phyloP scores from a whole-genome alignment of 1,140 invertebrate species.

The Brachionus asplanchnoidis region DNA sequence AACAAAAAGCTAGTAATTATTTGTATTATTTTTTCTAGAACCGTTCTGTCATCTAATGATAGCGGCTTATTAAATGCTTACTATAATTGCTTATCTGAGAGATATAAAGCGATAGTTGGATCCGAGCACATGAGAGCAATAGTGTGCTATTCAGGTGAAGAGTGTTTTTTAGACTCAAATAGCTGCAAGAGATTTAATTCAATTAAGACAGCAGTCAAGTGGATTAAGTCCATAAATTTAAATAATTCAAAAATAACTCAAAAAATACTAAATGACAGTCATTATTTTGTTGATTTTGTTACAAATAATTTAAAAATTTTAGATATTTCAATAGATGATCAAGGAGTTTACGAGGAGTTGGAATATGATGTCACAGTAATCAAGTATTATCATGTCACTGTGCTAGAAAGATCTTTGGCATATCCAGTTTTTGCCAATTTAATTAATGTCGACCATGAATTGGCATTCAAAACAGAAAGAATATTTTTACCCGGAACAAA shows the following conservation, averaged over 20 bases:
- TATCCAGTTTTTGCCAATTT: not conserved
- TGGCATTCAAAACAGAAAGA: not conserved
- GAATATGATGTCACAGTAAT: not conserved
- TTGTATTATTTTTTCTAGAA: not conserved
- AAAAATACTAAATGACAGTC: not conserved
- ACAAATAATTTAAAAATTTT: not conserved
- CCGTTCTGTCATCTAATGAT: not conserved
- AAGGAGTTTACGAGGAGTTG: not conserved
- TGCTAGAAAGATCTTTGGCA: not conserved
- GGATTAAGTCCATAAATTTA: not conserved
- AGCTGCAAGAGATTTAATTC: not conserved
- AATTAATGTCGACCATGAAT: not conserved
- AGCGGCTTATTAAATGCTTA: not conserved
- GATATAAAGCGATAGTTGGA: not conserved
- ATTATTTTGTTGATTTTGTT: not conserved
- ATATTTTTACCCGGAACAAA: not conserved
- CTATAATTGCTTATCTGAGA: not conserved
- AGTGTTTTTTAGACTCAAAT: not conserved
- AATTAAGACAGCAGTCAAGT: not conserved
- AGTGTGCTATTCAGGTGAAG: not conserved
- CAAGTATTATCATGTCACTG: not conserved
- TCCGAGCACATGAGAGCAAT: not conserved
- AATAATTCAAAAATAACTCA: not conserved
- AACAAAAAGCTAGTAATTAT: not conserved
- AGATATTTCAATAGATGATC: not conserved